Evolutionary conservation across 2,113 vertebrate species (phyloP).

Genomic region (Pandion haliaetus): DNA sequence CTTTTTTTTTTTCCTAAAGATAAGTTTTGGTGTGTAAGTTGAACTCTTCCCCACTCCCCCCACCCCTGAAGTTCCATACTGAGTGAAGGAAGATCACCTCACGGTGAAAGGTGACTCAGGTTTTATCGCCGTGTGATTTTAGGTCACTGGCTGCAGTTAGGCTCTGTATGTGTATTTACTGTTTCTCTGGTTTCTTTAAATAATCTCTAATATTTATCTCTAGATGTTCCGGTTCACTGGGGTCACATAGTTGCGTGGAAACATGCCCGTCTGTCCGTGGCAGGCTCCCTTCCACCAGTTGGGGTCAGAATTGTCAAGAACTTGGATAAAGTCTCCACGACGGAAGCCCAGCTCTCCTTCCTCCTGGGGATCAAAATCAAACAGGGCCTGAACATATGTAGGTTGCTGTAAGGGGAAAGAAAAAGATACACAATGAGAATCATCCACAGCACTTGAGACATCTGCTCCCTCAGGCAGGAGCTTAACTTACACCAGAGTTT

Average conservation of each 20-base stretch:
- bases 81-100: slow-evolving; percentile 72
- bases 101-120: slow-evolving; percentile 53
- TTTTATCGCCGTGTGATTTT: slow-evolving; percentile 68
- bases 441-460: background rate
- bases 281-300: slow-evolving; percentile 99
- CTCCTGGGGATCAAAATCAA: slow-evolving; percentile 98
- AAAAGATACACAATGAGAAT: background rate
- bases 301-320: slow-evolving; percentile 99
- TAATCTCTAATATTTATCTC: slow-evolving; percentile 73
- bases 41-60: slow-evolving; percentile 56
- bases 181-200: slow-evolving; percentile 75
- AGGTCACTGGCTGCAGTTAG: slow-evolving; percentile 68
- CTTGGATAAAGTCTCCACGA: slow-evolving; percentile 97
- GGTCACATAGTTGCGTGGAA: slow-evolving; percentile 98
- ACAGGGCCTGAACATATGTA: slow-evolving; percentile 96
- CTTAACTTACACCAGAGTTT: background rate
- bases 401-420: slow-evolving; percentile 77
- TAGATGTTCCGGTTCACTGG: slow-evolving; percentile 97
- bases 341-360: slow-evolving; percentile 98
- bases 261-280: slow-evolving; percentile 97
- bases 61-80: slow-evolving; percentile 75
- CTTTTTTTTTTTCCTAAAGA: slow-evolving; percentile 59
- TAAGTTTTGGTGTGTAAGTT: slow-evolving; percentile 81
- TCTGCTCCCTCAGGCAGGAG: background rate
- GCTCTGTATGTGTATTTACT: slow-evolving; percentile 71